Evolutionary conservation across 2,888 invertebrate genomes (phyloP).

Genomic region (Prostheceraeus crozeri): DNA sequence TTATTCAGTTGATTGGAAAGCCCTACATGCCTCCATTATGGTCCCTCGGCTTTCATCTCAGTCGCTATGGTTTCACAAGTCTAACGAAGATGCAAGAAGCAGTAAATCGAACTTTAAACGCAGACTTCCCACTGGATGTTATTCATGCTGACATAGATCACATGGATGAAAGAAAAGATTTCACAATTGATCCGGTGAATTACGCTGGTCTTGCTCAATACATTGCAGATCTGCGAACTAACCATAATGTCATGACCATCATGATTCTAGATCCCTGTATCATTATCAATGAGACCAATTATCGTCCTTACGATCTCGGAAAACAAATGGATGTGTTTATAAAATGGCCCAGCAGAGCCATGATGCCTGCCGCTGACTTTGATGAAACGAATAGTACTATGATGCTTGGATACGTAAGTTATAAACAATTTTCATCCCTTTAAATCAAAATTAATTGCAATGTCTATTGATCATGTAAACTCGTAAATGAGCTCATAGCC

Average conservation of each 20-base stretch:
- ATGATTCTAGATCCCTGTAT: constrained; percentile 37
- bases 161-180: constrained; percentile 43
- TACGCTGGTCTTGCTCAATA: constrained; percentile 43
- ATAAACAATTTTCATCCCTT: too few species aligned
- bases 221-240: constrained; percentile 24
- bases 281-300: constrained; percentile 33
- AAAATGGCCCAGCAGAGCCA: constrained; percentile 32
- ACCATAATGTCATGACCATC: constrained; percentile 32
- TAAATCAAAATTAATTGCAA: too few species aligned
- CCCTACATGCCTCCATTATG: constrained; percentile 61
- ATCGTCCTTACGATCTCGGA: constrained; percentile 23
- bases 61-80: constrained; percentile 61
- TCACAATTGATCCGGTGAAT: constrained; percentile 43
- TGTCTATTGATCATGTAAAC: too few species aligned
- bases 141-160: constrained; percentile 48
- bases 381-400: background rate
- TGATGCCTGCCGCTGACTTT: constrained; percentile 10
- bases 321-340: constrained; percentile 30
- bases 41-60: constrained; percentile 76
- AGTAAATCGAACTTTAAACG: constrained; percentile 43
- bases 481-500: too few species aligned
- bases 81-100: constrained; percentile 44
- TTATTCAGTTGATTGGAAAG: too few species aligned
- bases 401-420: too few species aligned
- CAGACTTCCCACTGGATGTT: constrained; percentile 47